Evolutionary conservation across 2,888 invertebrate genomes (phyloP).

Genomic region (Caenorhabditis drosophilae): DNA sequence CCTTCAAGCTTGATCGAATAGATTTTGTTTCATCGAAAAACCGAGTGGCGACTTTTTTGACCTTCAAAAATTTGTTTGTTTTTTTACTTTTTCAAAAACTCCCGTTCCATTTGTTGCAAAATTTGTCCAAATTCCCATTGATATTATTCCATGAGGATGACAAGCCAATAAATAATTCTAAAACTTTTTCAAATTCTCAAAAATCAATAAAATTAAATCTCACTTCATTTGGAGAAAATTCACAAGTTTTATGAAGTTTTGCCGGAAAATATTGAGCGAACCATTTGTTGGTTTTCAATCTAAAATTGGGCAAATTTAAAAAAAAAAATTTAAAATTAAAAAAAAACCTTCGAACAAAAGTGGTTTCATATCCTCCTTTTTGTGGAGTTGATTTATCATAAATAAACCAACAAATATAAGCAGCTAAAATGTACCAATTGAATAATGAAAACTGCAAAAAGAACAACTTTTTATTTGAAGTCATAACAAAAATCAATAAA

Average conservation of each 20-base stretch:
- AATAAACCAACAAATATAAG: background rate
- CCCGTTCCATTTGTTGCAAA: slow-evolving; percentile 78
- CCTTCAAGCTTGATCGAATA: too few species aligned
- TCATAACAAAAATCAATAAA: background rate
- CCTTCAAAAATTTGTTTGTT: too few species aligned
- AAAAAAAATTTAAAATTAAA: too few species aligned
- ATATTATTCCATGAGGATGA: slow-evolving; percentile 89
- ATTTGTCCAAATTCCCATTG: slow-evolving; percentile 80
- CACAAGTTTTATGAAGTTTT: slow-evolving; percentile 81
- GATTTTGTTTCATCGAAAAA: too few species aligned
- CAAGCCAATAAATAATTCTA: slow-evolving; percentile 73
- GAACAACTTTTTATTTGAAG: too few species aligned
- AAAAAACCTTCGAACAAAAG: background rate
- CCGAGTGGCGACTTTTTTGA: too few species aligned
- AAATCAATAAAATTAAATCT: too few species aligned
- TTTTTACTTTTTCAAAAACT: slow-evolving; percentile 68
- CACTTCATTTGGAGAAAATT: slow-evolving; percentile 74
- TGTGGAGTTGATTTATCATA: background rate
- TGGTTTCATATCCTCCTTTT: background rate
- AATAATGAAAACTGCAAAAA: background rate
- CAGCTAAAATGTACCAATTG: background rate
- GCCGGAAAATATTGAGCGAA: slow-evolving; percentile 83
- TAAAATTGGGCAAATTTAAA: too few species aligned
- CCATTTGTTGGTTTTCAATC: slow-evolving; percentile 76
- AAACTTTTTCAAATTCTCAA: too few species aligned